Evolutionary conservation across 2,797 vertebrate genomes (phyloP).

Genomic region (Lithobates sylvaticus): DNA sequence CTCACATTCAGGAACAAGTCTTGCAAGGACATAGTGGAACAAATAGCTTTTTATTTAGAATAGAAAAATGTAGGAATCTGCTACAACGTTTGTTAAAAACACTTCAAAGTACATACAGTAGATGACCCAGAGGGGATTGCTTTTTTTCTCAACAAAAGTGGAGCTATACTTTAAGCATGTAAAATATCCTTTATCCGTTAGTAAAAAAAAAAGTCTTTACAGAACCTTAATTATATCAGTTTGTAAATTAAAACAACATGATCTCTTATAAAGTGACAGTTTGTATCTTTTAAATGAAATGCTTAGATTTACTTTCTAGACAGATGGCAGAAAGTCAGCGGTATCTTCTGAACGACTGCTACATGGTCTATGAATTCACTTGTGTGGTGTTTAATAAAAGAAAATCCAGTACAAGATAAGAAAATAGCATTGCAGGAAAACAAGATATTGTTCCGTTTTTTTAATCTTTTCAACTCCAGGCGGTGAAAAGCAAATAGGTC

Average conservation of each 20-base stretch:
- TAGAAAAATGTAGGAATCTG: too few species aligned
- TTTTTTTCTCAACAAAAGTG: too few species aligned
- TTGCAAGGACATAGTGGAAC: too few species aligned
- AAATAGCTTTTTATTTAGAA: too few species aligned
- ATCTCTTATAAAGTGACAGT: not conserved
- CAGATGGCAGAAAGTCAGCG: constrained; percentile 1
- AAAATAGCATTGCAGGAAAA: constrained; percentile 53
- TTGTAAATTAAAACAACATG: not conserved
- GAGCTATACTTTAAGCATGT: not conserved
- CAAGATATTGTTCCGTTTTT: constrained; percentile 62
- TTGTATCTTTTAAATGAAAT: not conserved
- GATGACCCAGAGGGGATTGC: too few species aligned
- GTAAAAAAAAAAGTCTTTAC: not conserved
- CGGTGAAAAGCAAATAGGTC: constrained; percentile 60
- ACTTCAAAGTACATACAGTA: too few species aligned
- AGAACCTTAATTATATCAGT: not conserved
- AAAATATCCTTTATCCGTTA: not conserved
- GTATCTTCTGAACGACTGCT: not conserved
- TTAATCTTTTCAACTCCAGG: constrained; percentile 63
- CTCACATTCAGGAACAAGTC: too few species aligned
- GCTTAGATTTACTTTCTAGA: not conserved
- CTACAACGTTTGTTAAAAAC: too few species aligned
- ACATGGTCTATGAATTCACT: constrained; percentile 37
- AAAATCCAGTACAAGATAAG: constrained; percentile 58
- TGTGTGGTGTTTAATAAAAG: constrained; percentile 51